These are phyloP conservation scores for Silurus lanzhouensis DNA, from an alignment of 2,797 vertebrate genomes.

Conservation along the genomic window DNA sequence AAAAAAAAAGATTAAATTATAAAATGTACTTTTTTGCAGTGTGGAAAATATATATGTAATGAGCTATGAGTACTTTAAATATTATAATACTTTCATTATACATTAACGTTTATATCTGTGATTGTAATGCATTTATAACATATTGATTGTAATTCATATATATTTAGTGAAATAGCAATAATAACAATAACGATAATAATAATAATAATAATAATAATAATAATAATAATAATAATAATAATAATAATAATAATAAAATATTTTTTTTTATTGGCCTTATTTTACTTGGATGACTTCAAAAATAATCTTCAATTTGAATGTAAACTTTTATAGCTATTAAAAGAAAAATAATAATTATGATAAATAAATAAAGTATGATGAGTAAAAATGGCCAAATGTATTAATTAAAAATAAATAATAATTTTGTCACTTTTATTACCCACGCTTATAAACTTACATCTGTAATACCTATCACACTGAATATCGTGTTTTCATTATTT, in stretches of 20 bases:
- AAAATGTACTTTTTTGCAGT: neutral
- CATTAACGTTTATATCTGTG: neutral
- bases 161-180: too few relatives aligned
- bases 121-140: neutral
- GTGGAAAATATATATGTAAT: neutral
- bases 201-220: too few relatives aligned
- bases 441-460: neutral
- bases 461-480: neutral
- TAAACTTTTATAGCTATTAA: neutral
- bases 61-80: neutral
- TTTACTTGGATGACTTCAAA: too few relatives aligned
- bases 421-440: neutral
- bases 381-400: too few relatives aligned
- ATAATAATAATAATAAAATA: too few relatives aligned
- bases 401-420: too few relatives aligned
- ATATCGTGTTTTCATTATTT: neutral
- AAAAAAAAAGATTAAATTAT: too few relatives aligned
- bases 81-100: neutral
- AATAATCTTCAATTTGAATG: neutral
- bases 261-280: neutral
- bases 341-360: too few relatives aligned
- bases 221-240: too few relatives aligned
- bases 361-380: too few relatives aligned
- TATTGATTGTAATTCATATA: neutral
- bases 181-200: too few relatives aligned